phyloP scores from a whole-genome alignment of 2,888 invertebrate genomes.

The Hirtodrosophila cameraria region DNA sequence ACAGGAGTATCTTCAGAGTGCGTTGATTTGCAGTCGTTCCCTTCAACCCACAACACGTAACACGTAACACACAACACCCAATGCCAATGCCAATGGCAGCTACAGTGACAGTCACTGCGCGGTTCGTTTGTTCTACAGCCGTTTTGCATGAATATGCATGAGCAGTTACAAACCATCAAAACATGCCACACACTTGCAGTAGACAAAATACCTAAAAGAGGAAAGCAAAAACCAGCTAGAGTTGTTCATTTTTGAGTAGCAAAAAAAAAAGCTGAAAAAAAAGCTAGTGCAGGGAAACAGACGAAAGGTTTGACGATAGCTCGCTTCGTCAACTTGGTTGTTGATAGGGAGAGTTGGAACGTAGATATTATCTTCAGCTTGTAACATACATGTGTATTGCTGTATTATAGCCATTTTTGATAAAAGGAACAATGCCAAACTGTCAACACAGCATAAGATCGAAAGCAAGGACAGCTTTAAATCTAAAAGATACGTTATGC shows the following conservation, averaged over 20 bases:
- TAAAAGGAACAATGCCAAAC: constrained; percentile 4
- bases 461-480: constrained; percentile 55
- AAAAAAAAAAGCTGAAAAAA: background rate
- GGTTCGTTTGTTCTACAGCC: constrained; percentile 66
- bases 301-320: too few relatives aligned
- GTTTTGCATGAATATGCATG: constrained; percentile 73
- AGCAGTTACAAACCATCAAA: constrained; percentile 77
- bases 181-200: constrained; percentile 55
- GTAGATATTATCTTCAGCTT: too few relatives aligned
- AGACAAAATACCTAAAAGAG: constrained; percentile 5
- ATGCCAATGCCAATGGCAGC: constrained; percentile 42
- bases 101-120: constrained; percentile 38
- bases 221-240: background rate
- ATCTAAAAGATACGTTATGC: constrained; percentile 44
- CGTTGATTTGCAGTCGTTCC: constrained; percentile 35
- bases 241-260: background rate
- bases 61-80: constrained; percentile 1
- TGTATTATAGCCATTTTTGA: too few relatives aligned
- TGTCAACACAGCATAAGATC: background rate
- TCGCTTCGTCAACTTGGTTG: too few relatives aligned
- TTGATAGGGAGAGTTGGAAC: too few relatives aligned
- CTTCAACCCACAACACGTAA: constrained; percentile 20
- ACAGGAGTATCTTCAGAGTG: constrained; percentile 22
- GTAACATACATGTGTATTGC: too few relatives aligned
- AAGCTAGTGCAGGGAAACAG: too few relatives aligned